phyloP scores from a whole-genome alignment of 2,888 invertebrate genomes.

The Ecdyonurus torrentis region DNA sequence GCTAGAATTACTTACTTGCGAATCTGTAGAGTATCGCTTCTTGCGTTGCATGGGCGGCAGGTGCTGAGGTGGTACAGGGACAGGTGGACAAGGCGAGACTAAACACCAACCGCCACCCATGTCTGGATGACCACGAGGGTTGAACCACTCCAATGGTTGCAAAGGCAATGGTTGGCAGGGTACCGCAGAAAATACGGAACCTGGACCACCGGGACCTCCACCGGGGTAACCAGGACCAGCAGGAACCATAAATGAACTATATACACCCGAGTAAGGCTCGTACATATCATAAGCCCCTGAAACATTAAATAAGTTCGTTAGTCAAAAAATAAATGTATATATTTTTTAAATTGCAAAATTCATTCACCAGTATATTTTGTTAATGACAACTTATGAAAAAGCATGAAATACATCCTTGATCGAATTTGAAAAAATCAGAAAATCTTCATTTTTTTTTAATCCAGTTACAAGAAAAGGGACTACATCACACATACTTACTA shows the following conservation, averaged over 20 bases:
- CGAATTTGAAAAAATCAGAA: too few relatives aligned
- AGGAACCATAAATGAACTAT: slow-evolving; percentile 25
- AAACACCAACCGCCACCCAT: slow-evolving; percentile 3
- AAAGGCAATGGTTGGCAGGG: slow-evolving; percentile 29
- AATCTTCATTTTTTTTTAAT: too few relatives aligned
- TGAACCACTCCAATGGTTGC: slow-evolving; percentile 31
- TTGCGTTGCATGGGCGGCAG: slow-evolving; percentile 20
- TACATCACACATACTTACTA: too few relatives aligned
- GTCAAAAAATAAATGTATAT: too few relatives aligned
- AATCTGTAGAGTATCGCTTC: slow-evolving; percentile 20
- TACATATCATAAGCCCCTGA: slow-evolving; percentile 20
- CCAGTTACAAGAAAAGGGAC: too few relatives aligned
- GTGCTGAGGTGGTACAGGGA: slow-evolving; percentile 17
- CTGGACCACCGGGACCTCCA: slow-evolving; percentile 13
- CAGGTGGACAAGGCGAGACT: slow-evolving; percentile 1
- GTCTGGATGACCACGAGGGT: slow-evolving; percentile 22
- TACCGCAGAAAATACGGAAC: slow-evolving; percentile 24
- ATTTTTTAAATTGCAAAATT: too few relatives aligned
- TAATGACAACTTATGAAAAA: too few relatives aligned
- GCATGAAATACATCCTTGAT: too few relatives aligned
- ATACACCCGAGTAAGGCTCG: slow-evolving; percentile 21
- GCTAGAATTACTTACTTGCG: slow-evolving; percentile 17
- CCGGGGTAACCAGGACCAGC: slow-evolving; percentile 17
- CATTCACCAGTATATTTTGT: too few relatives aligned
- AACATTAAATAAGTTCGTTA: too few relatives aligned